Percentiles rank a stretch among this genome's conserved stretches.
These are phyloP conservation scores for Miniopterus natalensis DNA, from an alignment of 2,113 vertebrate genomes.

Conservation along the genomic window DNA sequence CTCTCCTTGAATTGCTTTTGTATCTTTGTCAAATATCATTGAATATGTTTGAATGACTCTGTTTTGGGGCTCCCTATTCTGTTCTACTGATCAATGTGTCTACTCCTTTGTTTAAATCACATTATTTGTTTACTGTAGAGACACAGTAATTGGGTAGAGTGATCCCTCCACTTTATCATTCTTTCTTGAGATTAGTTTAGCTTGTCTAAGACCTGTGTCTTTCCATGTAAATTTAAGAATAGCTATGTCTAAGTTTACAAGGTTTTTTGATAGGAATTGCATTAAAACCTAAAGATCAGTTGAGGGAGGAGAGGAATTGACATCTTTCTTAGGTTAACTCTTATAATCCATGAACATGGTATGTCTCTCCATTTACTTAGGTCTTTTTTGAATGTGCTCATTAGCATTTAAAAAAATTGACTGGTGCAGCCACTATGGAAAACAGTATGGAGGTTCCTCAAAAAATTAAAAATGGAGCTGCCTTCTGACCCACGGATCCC, in stretches of 20 bases:
- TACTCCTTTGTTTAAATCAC: fast-evolving
- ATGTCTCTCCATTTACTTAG: no score
- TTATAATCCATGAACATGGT: background rate
- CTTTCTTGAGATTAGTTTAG: background rate
- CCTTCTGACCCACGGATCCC: no score
- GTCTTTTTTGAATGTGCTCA: no score
- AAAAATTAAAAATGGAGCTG: no score
- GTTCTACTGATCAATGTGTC: fast-evolving
- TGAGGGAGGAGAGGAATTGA: background rate
- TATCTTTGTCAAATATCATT: background rate
- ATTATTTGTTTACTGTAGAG: no score
- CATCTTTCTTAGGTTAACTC: fast-evolving
- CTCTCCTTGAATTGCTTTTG: background rate
- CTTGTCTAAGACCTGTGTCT: background rate
- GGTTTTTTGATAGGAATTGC: background rate
- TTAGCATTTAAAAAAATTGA: no score
- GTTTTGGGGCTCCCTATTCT: fast-evolving
- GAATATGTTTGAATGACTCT: background rate
- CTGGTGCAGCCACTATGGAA: no score
- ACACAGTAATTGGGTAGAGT: fast-evolving
- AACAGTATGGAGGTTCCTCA: no score
- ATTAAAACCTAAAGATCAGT: background rate
- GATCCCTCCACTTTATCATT: no score
- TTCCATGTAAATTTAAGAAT: background rate
- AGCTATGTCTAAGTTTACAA: background rate